Conservation (phyloP, 1,140 invertebrate species). For the Aphelenchoides fujianensis region DNA sequence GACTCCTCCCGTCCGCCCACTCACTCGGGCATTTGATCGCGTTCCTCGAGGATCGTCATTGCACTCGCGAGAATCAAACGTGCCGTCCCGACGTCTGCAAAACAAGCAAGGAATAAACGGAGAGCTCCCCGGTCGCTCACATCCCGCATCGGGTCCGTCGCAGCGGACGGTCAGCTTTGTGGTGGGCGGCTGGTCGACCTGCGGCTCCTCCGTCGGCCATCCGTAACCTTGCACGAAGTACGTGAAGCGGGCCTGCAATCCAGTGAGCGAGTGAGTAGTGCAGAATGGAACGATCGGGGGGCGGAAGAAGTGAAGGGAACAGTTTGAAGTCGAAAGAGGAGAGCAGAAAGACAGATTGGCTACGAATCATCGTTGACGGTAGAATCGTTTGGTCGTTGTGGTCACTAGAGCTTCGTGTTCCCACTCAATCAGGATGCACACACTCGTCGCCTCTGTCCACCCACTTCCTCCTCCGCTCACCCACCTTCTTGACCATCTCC, state of each 20-base stretch:
- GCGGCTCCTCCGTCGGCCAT: background rate
- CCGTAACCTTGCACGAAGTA: slow-evolving; percentile 5
- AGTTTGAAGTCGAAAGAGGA: background rate
- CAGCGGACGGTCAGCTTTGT: background rate
- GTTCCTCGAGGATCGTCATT: slow-evolving; percentile 7
- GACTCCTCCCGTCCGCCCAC: too few species aligned
- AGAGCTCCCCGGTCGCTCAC: too few species aligned
- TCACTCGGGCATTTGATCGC: background rate
- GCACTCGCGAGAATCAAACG: slow-evolving; percentile 9
- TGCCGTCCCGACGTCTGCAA: slow-evolving; percentile 7
- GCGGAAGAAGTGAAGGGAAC: background rate
- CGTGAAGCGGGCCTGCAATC: slow-evolving; percentile 9
- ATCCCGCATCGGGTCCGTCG: slow-evolving; percentile 5
- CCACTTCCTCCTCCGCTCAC: too few species aligned
- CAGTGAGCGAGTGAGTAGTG: background rate
- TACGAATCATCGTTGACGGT: background rate
- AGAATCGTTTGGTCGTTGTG: slow-evolving; percentile 2
- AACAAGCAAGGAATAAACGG: too few species aligned
- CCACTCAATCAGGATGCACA: too few species aligned
- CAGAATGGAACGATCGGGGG: background rate
- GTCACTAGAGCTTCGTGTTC: too few species aligned
- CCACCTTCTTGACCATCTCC: background rate
- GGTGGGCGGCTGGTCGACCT: background rate
- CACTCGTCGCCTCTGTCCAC: too few species aligned
- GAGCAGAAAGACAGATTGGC: background rate